Conservation (phyloP, 2,113 vertebrate genomes). For the Euleptes europaea region DNA sequence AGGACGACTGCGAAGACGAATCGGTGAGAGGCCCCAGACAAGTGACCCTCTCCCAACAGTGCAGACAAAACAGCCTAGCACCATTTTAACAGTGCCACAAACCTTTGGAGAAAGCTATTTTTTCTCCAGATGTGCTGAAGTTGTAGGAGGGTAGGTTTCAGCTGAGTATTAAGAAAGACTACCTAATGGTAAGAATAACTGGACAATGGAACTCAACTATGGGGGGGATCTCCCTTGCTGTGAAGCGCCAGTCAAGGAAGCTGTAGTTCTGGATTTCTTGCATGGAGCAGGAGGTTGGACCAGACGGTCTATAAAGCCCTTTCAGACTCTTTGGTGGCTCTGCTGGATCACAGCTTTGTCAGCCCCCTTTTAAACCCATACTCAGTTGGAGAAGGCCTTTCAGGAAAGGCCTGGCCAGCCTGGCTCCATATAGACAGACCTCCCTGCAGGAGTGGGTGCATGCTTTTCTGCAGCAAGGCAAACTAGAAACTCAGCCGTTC, state of each 20-base stretch:
- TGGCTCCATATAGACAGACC: too few relatives aligned
- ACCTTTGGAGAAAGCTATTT: neutral
- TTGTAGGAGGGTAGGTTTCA: too few relatives aligned
- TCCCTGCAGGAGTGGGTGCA: too few relatives aligned
- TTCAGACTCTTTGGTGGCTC: neutral
- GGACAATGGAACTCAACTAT: too few relatives aligned
- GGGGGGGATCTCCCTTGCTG: too few relatives aligned
- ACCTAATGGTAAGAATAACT: too few relatives aligned
- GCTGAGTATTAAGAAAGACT: too few relatives aligned
- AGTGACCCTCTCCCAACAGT: neutral
- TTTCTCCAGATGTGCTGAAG: neutral
- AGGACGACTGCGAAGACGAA: constrained; percentile 81
- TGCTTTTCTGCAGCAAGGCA: too few relatives aligned
- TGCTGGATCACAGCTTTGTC: neutral
- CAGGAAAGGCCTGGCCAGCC: accelerated
- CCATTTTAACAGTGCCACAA: neutral
- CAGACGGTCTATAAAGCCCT: too few relatives aligned
- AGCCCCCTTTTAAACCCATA: neutral
- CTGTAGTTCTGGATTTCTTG: too few relatives aligned
- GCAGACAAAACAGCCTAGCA: neutral
- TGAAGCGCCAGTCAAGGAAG: too few relatives aligned
- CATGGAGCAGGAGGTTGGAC: too few relatives aligned
- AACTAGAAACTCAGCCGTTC: neutral
- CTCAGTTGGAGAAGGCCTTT: neutral
- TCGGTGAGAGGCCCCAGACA: constrained; percentile 73